Conservation (phyloP, 2,113 vertebrate species). For the Cricetomys ansorgei region DNA sequence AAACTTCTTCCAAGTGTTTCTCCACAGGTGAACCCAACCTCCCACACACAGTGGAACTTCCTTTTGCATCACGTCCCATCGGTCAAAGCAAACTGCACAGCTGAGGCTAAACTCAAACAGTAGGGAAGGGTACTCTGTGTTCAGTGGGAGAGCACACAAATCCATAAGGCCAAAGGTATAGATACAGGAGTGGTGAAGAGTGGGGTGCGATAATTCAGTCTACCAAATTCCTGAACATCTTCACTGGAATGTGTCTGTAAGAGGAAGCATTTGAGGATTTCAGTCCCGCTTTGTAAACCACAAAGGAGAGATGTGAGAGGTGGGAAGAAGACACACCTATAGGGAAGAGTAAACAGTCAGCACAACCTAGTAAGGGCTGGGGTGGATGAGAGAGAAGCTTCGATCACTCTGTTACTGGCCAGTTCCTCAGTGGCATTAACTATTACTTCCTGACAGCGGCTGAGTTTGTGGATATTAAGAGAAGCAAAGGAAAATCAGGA, state of each 20-base stretch:
- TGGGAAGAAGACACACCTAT: neutral
- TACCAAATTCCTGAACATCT: neutral
- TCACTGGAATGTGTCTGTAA: constrained; percentile 24
- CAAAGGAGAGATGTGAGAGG: neutral
- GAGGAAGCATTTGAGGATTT: neutral
- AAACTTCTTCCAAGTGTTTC: no score
- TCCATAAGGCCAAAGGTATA: neutral
- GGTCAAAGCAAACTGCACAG: constrained; percentile 3
- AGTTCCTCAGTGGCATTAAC: neutral
- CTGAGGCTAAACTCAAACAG: neutral
- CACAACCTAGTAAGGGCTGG: neutral
- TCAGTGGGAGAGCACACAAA: neutral
- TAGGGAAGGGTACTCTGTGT: neutral
- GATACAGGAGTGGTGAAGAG: neutral
- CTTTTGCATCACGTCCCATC: neutral
- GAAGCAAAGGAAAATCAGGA: constrained; percentile 13
- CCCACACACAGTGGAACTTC: neutral
- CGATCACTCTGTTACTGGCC: neutral
- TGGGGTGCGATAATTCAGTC: neutral
- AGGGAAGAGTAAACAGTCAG: neutral
- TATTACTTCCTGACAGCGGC: neutral
- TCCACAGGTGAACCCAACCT: neutral
- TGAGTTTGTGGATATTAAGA: neutral
- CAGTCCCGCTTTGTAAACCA: neutral
- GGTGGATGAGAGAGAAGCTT: neutral